Percentiles rank a stretch among this genome's conserved stretches.
Conservation (phyloP, 2,113 vertebrate genomes). For the Elaphurus davidianus region DNA sequence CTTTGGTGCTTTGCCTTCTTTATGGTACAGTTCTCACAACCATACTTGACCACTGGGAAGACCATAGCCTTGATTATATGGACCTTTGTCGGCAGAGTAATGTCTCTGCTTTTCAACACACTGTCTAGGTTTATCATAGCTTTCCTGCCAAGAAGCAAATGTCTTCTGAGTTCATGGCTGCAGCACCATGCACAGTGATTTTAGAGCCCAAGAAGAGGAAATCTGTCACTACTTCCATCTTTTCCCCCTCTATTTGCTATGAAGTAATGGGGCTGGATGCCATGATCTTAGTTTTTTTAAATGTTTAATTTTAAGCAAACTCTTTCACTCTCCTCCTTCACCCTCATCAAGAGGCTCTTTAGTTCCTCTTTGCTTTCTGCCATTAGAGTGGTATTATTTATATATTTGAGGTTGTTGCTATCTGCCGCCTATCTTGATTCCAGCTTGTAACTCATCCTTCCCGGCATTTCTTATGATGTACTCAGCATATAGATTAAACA, state of each 20-base stretch:
- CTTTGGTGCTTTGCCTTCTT: background rate
- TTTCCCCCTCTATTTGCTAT: background rate
- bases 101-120: background rate
- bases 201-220: background rate
- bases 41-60: background rate
- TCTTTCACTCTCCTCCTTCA: background rate
- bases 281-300: background rate
- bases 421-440: background rate
- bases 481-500: background rate
- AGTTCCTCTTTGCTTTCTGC: background rate
- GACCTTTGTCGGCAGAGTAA: background rate
- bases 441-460: background rate
- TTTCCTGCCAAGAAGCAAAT: background rate
- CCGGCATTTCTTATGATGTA: fast-evolving
- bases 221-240: background rate
- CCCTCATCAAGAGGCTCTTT: background rate
- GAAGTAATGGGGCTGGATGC: background rate
- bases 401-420: background rate
- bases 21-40: background rate
- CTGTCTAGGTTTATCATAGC: background rate
- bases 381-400: background rate
- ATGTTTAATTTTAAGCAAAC: background rate
- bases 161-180: background rate
- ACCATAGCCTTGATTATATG: background rate
- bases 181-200: background rate